A percentile compares a stretch with the other conserved stretches of the same genome.
Conservation (phyloP, 2,888 invertebrate genomes). For the Andrena camellia region DNA sequence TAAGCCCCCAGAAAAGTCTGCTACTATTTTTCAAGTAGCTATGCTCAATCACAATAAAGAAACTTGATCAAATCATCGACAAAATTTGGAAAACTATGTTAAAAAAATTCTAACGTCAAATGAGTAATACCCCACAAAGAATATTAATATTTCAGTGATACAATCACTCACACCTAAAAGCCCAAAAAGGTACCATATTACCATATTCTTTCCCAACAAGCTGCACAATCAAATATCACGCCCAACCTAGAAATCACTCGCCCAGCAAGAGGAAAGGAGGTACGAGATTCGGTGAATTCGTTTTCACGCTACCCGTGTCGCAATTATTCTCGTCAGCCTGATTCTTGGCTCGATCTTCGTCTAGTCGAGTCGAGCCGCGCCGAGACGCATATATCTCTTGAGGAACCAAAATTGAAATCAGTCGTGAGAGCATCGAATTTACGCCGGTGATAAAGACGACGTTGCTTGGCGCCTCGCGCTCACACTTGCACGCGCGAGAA, state of each 20-base stretch:
- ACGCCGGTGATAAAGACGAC: slow-evolving; percentile 63
- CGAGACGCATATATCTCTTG: slow-evolving; percentile 40
- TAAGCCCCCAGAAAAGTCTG: too few relatives aligned
- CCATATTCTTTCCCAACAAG: not conserved
- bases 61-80: too few relatives aligned
- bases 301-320: not conserved
- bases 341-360: slow-evolving; percentile 34
- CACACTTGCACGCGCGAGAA: slow-evolving; percentile 10
- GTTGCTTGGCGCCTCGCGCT: slow-evolving; percentile 30
- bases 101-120: too few relatives aligned
- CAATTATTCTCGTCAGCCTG: slow-evolving; percentile 29
- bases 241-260: not conserved
- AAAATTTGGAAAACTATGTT: too few relatives aligned
- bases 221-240: not conserved
- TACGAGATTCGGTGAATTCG: not conserved
- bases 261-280: not conserved
- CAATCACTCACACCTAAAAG: too few relatives aligned
- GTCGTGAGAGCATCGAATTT: slow-evolving; percentile 66
- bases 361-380: slow-evolving; percentile 14
- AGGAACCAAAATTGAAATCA: slow-evolving; percentile 62
- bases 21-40: too few relatives aligned
- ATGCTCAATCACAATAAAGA: too few relatives aligned
- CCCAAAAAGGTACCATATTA: too few relatives aligned
- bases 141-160: too few relatives aligned
- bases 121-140: too few relatives aligned